Evolutionary conservation across 2,888 invertebrate species (phyloP).

Genomic region (Rhagium mordax): DNA sequence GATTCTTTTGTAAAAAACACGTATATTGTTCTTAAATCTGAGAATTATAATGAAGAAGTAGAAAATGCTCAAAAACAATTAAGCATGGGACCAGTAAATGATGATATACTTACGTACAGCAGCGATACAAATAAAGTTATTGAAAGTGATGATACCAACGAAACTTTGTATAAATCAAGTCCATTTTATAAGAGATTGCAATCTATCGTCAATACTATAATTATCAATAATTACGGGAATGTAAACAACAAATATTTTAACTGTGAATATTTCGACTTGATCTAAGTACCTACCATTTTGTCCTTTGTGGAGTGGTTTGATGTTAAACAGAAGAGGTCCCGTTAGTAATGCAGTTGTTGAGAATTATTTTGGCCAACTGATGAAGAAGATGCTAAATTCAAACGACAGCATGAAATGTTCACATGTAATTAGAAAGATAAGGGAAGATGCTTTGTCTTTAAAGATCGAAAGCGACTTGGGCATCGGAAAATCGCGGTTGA

Average conservation of each 20-base stretch:
- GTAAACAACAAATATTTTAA: neutral
- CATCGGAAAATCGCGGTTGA: too few species aligned
- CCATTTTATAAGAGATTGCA: conserved; percentile 18
- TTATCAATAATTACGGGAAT: neutral
- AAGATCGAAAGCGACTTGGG: too few species aligned
- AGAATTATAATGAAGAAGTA: too few species aligned
- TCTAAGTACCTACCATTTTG: conserved; percentile 34
- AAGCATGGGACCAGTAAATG: too few species aligned
- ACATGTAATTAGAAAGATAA: conserved; percentile 18
- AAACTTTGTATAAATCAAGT: conserved; percentile 6
- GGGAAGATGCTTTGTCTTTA: too few species aligned
- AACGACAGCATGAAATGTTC: conserved; percentile 34
- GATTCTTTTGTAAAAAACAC: too few species aligned
- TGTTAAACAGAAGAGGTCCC: conserved; percentile 1
- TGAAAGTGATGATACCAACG: too few species aligned
- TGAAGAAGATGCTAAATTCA: neutral
- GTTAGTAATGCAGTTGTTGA: conserved; percentile 27
- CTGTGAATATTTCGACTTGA: neutral
- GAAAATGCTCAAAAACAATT: too few species aligned
- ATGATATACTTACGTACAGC: too few species aligned
- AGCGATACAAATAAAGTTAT: too few species aligned
- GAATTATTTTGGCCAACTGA: neutral
- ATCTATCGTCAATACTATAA: neutral
- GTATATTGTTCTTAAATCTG: too few species aligned
- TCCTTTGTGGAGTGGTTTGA: conserved; percentile 32